These are phyloP conservation scores for Pangasius larnaudii DNA, from an alignment of 2,797 vertebrate species.

Conservation along the genomic window DNA sequence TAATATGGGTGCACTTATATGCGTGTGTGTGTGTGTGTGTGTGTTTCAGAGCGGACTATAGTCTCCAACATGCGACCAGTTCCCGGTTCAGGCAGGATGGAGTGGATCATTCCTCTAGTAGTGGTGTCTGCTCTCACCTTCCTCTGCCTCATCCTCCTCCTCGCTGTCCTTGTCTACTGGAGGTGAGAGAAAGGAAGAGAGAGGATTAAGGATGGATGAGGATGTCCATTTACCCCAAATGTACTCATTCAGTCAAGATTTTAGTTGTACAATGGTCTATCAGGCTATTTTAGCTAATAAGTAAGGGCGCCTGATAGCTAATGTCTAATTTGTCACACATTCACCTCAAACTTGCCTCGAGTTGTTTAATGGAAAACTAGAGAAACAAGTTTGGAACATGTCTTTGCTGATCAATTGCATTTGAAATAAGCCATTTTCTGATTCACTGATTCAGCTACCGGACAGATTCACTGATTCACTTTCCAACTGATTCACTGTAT, in stretches of 20 bases:
- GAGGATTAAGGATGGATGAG: not conserved
- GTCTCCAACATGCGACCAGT: constrained; percentile 78
- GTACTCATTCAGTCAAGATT: not conserved
- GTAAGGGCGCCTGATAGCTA: not conserved
- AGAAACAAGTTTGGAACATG: not conserved
- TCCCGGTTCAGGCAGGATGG: constrained; percentile 80
- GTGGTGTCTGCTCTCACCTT: constrained; percentile 91
- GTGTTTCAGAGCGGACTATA: constrained; percentile 77
- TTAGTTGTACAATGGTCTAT: not conserved
- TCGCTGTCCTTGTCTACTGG: constrained; percentile 92
- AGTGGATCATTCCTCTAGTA: constrained; percentile 90
- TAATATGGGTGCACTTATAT: constrained; percentile 30
- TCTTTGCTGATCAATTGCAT: not conserved
- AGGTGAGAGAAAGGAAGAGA: constrained; percentile 76
- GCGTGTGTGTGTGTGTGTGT: constrained; percentile 22
- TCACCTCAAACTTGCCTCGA: not conserved
- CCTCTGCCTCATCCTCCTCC: constrained; percentile 87
- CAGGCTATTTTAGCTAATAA: not conserved
- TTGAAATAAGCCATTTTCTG: not conserved
- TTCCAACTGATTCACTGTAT: constrained; percentile 9
- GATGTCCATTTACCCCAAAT: not conserved
- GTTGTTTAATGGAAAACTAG: not conserved
- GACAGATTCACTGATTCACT: not conserved
- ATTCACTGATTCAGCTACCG: constrained; percentile 7
- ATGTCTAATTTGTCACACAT: not conserved